Evolutionary conservation across 2,888 invertebrate species (phyloP), one percentile per base, ranked within the genome.

Genomic region (Holacanthella duospinosa): DNA sequence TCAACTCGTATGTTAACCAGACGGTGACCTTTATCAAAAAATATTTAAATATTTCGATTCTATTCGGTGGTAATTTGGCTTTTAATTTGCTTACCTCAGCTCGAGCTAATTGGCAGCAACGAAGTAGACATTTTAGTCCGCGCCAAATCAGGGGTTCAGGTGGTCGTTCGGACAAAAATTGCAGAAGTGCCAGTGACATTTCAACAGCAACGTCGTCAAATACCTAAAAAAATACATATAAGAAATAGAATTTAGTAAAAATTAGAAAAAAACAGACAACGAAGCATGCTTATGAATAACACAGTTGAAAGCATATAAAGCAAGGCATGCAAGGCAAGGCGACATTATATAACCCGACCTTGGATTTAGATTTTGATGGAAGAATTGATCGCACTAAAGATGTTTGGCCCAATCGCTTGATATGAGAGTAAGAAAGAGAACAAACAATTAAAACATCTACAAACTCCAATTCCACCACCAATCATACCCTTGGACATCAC

Each of bases 141-240:
- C 90, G 84, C 80, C 81, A 89, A 74, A 88, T 58, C 19, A 61
- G 55, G 3, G 36, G 27, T 48, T 93, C 93, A 36, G 79, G 79
- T 29, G 90, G 89, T 62, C 83, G 83, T 28, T 72, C 72, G 75
- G 86, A 87, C 81, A 93, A 86, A 79, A 86, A 91, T 81, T 93
- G 93, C 70, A 93, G 83, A 74, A 92, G 81, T 60, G 93, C 93
- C 89, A 93, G 90, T 55, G 89, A 85, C 76, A 93, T 79, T 79
- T 93, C 93, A 64, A 92, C 89, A 65, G 92, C 91, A 62, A 93
- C 87, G 78, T 93, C 93, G 78, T 93, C 93, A 79, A 93, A 93
- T 64, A 93, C 91, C 93, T 93, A 78, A 1, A 68, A 68, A 55
- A 44, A 43, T 43, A 27, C n/a, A n/a, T n/a, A n/a, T n/a, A 28